phyloP scores from a whole-genome alignment of 2,888 invertebrate species.

The Agrotis exclamationis region DNA sequence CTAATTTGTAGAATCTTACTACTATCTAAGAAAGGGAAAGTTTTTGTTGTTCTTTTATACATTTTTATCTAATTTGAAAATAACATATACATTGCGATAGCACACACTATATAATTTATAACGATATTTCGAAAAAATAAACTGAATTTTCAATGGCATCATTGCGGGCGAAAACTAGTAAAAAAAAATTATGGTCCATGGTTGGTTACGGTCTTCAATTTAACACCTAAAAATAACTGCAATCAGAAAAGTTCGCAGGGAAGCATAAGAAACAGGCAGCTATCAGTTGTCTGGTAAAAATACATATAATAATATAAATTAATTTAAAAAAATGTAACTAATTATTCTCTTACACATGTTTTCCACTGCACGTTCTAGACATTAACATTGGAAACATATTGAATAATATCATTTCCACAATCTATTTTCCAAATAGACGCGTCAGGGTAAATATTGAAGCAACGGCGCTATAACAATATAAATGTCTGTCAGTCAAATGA shows the following conservation, averaged over 20 bases:
- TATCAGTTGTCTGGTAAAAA: too few species aligned
- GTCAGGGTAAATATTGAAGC: constrained; percentile 45
- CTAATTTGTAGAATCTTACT: not conserved
- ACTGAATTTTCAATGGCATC: too few species aligned
- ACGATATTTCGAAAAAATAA: not conserved
- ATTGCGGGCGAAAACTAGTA: not conserved
- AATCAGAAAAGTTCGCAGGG: too few species aligned
- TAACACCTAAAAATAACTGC: too few species aligned
- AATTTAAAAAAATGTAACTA: too few species aligned
- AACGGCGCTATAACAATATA: constrained; percentile 39
- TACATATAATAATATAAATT: too few species aligned
- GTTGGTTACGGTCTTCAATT: too few species aligned
- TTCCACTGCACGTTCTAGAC: constrained; percentile 12
- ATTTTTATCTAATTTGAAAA: too few species aligned
- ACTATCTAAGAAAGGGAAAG: not conserved
- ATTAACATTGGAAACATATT: not conserved
- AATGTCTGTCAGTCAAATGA: constrained; percentile 47
- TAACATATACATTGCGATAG: too few species aligned
- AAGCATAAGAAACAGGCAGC: too few species aligned
- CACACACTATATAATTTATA: not conserved
- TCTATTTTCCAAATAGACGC: constrained; percentile 38
- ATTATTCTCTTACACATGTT: constrained; percentile 5
- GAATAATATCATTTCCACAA: constrained; percentile 23
- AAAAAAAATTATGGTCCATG: too few species aligned
- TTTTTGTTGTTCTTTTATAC: not conserved